phyloP scores from a whole-genome alignment of 2,797 vertebrate genomes.

The Ciconia nigra region DNA sequence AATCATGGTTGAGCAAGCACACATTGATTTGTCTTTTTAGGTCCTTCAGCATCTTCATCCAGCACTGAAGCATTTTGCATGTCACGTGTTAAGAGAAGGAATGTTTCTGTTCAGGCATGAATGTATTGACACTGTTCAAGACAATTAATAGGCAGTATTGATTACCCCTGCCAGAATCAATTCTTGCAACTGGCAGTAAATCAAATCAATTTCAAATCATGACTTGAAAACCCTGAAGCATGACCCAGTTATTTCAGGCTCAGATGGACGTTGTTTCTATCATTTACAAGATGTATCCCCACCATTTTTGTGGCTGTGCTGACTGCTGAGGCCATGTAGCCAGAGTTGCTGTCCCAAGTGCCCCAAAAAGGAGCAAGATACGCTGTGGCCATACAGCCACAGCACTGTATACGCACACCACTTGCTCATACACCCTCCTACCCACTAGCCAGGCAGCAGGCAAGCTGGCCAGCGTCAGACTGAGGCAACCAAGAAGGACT shows the following conservation, averaged over 20 bases:
- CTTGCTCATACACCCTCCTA: neutral
- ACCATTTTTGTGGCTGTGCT: neutral
- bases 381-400: no score
- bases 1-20: neutral
- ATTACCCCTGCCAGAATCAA: neutral
- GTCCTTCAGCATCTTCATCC: neutral
- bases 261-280: neutral
- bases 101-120: neutral
- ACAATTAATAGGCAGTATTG: neutral
- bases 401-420: neutral
- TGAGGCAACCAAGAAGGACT: neutral
- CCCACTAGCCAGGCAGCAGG: neutral
- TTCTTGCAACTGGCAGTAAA: neutral
- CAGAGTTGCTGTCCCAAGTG: neutral
- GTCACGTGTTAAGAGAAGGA: neutral
- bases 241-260: neutral
- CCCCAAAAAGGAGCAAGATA: neutral
- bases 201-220: neutral
- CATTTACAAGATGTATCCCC: neutral
- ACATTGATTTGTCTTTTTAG: neutral
- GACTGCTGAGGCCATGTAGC: neutral
- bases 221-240: neutral
- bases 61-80: neutral
- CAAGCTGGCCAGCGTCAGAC: neutral
- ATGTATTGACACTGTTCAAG: neutral